Percentiles rank a stretch among this genome's conserved stretches.
Evolutionary conservation across 2,113 vertebrate genomes (phyloP).

Genomic region (Apus apus): DNA sequence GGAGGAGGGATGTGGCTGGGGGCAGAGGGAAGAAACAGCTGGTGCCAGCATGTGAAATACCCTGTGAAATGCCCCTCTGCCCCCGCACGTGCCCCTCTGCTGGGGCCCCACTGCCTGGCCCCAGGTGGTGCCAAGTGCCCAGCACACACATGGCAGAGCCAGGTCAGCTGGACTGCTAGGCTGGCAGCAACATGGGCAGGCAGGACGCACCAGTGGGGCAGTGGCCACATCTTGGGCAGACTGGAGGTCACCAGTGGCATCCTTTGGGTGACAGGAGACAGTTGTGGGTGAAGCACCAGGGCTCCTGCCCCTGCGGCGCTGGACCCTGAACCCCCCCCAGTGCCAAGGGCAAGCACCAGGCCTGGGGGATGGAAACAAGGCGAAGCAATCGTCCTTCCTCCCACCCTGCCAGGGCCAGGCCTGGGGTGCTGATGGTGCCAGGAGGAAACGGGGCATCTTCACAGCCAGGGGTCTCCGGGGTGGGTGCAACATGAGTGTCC

Average conservation of each 20-base stretch:
- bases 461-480: fast-evolving
- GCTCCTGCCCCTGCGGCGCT: not conserved
- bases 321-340: fast-evolving
- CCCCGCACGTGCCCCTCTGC: fast-evolving
- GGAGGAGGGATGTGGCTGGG: not conserved
- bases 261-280: not conserved
- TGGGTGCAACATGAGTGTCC: not conserved
- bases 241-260: not conserved
- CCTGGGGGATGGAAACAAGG: not conserved
- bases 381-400: not conserved
- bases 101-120: fast-evolving
- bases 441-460: no score
- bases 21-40: slow-evolving; percentile 32
- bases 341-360: not conserved
- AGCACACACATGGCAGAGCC: fast-evolving
- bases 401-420: not conserved
- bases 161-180: fast-evolving
- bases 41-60: slow-evolving; percentile 48
- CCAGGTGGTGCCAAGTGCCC: fast-evolving
- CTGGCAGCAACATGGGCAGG: not conserved
- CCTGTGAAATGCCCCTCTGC: slow-evolving; percentile 50
- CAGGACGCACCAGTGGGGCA: not conserved
- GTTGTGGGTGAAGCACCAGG: not conserved
- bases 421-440: not conserved
- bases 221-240: fast-evolving